These are phyloP conservation scores for Cryptocheilus praepositus DNA, from an alignment of 2,888 invertebrate species.

Conservation along the genomic window DNA sequence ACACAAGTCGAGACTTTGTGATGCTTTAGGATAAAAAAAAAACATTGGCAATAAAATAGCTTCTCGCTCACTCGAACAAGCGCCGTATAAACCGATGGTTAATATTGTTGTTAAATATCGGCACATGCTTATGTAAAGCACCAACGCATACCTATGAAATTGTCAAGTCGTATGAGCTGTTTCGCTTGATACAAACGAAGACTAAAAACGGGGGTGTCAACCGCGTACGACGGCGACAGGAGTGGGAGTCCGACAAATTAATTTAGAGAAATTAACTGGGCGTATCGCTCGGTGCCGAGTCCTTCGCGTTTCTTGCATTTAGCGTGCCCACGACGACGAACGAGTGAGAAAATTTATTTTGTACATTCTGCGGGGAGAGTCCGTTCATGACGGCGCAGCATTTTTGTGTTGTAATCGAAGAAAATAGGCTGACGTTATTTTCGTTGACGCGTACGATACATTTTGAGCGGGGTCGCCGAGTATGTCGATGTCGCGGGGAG, in stretches of 20 bases:
- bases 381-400: background rate
- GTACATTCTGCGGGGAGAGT: conserved; percentile 21
- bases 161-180: conserved; percentile 13
- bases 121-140: conserved; percentile 29
- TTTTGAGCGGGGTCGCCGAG: too few relatives aligned
- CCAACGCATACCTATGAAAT: conserved; percentile 27
- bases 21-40: conserved; percentile 81
- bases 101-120: conserved; percentile 38
- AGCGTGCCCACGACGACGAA: conserved; percentile 24
- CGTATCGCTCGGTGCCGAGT: conserved; percentile 27
- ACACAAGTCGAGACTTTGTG: conserved; percentile 91
- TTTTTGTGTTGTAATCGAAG: too few relatives aligned
- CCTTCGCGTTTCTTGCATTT: conserved; percentile 48
- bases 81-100: conserved; percentile 38
- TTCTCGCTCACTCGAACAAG: conserved; percentile 35
- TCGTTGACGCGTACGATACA: too few relatives aligned
- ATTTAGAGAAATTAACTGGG: conserved; percentile 31
- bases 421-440: too few relatives aligned
- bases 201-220: background rate
- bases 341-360: conserved; percentile 30
- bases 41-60: conserved; percentile 37
- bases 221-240: conserved; percentile 8
- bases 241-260: conserved; percentile 15
- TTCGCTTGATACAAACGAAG: conserved; percentile 18
- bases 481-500: background rate